Evolutionary conservation across 2,113 vertebrate species (phyloP), one percentile per base, ranked within the genome.

Genomic region (Columba livia): DNA sequence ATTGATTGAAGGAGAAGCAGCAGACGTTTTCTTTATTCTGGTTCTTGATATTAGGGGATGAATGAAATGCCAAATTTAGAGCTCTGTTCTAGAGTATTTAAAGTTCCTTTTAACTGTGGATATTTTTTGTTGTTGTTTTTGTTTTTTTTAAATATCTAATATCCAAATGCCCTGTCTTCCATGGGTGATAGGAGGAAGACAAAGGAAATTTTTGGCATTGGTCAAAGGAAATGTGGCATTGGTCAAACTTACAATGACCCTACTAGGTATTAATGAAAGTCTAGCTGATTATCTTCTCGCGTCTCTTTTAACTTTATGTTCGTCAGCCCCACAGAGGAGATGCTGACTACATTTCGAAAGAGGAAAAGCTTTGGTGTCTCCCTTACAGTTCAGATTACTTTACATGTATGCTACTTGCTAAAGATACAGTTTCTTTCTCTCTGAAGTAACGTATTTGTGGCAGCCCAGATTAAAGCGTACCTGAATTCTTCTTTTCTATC

Each of bases 1-100:
- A 85, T 79, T 94, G 91, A 96, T 96, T 95, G 58, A 97, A 96
- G 69, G 62, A 86, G 67, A 95, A 94, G 87, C 62, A 81, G 48
- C 38, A 83, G 47, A 53, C 29, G 65, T 91, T 94, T 67, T 82
- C 79, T 65, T 69, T 95, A 34, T 72, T 93, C 50, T 91, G 48
- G 51, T 94, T 97, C 23, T 25, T 95, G 51, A 23, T 95, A 77
- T 94, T 62, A 92, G 42, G 86, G 21, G 44, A 90, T 84, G 44
- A 96, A 90, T 58, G 58, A 88, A 93, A 85, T 48, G 24, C 42
- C 91, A 67, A 82, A 94, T 93, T 90, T 95, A 83, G 94, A 93
- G 28, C 42, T 90, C 24, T 62, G 20, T 94, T 96, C 74, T 92
- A n/a, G 48, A 80, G 16, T 85, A 70, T 91, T 94, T 75, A 79